Conservation (phyloP, 2,888 invertebrate species). For the Drosophila vallismaia region DNA sequence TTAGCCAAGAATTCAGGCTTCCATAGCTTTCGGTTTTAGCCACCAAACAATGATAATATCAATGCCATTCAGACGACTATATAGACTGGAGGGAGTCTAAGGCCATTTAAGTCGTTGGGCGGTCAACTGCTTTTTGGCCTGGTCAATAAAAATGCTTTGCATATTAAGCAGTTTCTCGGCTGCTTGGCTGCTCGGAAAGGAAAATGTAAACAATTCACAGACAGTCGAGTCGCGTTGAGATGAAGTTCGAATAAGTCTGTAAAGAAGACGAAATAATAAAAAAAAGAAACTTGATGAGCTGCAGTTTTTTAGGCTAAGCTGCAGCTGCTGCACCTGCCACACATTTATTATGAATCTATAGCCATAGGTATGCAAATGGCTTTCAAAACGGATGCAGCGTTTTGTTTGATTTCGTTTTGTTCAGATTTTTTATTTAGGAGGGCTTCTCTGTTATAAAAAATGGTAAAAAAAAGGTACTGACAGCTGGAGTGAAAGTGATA, state of each 20-base stretch:
- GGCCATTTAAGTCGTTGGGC: slow-evolving; percentile 36
- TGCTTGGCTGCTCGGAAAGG: slow-evolving; percentile 31
- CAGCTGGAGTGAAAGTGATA: slow-evolving; percentile 52
- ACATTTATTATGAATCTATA: slow-evolving; percentile 35
- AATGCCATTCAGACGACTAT: slow-evolving; percentile 28
- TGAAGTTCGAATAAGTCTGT: too few species aligned
- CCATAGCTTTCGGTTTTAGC: slow-evolving; percentile 13
- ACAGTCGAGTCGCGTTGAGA: background rate
- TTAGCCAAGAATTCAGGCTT: slow-evolving; percentile 10
- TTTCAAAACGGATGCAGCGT: slow-evolving; percentile 56
- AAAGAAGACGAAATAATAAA: slow-evolving; percentile 24
- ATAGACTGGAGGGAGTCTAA: slow-evolving; percentile 42
- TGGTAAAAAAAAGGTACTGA: slow-evolving; percentile 30
- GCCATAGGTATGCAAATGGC: slow-evolving; percentile 38
- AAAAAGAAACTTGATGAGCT: slow-evolving; percentile 44
- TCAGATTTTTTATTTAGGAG: background rate
- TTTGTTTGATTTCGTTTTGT: slow-evolving; percentile 32
- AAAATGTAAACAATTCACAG: slow-evolving; percentile 73
- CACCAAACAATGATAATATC: slow-evolving; percentile 39
- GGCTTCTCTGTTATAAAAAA: slow-evolving; percentile 40
- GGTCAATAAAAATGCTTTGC: slow-evolving; percentile 64
- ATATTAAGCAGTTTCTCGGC: slow-evolving; percentile 55
- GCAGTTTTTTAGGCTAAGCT: slow-evolving; percentile 46
- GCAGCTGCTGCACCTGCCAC: slow-evolving; percentile 40
- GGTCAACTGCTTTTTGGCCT: slow-evolving; percentile 70